Base-by-base conservation (phyloP, 2,888 invertebrate genomes). In the Dicranocentrus wangi region DNA sequence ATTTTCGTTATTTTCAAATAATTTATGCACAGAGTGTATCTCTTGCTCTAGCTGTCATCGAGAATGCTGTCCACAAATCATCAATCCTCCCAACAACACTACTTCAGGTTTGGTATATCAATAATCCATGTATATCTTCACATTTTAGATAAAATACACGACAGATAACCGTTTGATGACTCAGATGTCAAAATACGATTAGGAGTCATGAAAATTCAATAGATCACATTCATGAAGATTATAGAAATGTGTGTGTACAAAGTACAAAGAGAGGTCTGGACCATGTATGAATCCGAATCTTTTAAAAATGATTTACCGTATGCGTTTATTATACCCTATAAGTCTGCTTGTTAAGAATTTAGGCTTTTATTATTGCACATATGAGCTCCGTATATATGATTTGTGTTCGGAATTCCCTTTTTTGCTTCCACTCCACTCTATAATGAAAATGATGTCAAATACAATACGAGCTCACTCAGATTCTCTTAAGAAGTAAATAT, bases 111-210 rank as follows among this genome's bases (percentile, higher is more conserved):
- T 63, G 63, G 19, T 21, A n/a, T n/a, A n/a, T n/a, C n/a, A 21
- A 63, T 63, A 21, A 42, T 39, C 28, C 63, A 63, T 63, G 42
- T 21, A 5, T 17, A 39, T 63, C 42, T 63, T 42, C 13, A 28
- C 13, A 1, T 70, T 55, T 70, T 28, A 69, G 70, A 71, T 72
- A 72, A 72, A n/a, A 42, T 1, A 19, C 13, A 13, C 17, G 75
- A 75, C n/a, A n/a, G n/a, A n/a, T 75, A 75, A 66, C 17, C 53
- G 65, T 55, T 66, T 75, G 75, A 76, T 76, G 76, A 76, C 76
- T 76, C 76, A 76, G 76, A 68, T 76, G 76, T 76, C 73, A 75
- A 75, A 65, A 75, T 13, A 75, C 73, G 73, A 75, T 75, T 63
- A 75, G 73, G 23, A 43, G 17, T 13, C n/a, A 32, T 15, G 47